Base-by-base conservation (phyloP, 1,140 invertebrate species). In the Watersipora subatra region DNA sequence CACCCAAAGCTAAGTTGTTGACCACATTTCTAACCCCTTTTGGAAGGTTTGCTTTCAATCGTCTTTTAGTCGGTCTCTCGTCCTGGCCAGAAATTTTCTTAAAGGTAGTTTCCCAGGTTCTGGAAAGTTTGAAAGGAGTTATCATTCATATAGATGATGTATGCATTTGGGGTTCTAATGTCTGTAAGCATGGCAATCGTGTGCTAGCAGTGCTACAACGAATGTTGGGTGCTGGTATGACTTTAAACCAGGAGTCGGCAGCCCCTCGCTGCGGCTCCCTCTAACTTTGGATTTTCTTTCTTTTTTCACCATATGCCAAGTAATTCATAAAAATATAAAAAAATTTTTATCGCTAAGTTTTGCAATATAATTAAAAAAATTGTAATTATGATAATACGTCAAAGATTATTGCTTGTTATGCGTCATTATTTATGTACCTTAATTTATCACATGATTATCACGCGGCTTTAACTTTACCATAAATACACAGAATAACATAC, bases 11-110 rank as follows among this genome's bases (percentile, higher is more conserved):
- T 65, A 71, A 68, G 29, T 68, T 73, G 28, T 66, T 80, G 1
- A 77, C 72, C 22, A 83, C 82, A 30, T 83, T 83, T 70, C 74
- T 78, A 24, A 74, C 72, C 2, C 78, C 79, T 12, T 82, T 78
- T 74, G 80, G 75, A 19, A 62, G 73, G 28, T 80, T 68, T 63
- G 69, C 70, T 57, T 77, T 75, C 67, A 67, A 69, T 30, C 69
- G 79, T 30, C 63, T 81, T 20, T 78, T 78, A 12, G 81, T 82
- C 70, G 78, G 80, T 2, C 70, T 83, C 12, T 64, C 65, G 15
- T 64, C 58, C 2, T 68, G 61, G 15, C 62, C 67, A n/a, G 69
- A 71, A 66, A 63, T 67, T 1, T 73, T 70, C n/a, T 61, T 68
- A 17, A 59, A 66, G 20, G 61, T 55, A 17, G 67, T 73, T 55